phyloP scores from a whole-genome alignment of 2,113 vertebrate species.

The Lates calcarifer region DNA sequence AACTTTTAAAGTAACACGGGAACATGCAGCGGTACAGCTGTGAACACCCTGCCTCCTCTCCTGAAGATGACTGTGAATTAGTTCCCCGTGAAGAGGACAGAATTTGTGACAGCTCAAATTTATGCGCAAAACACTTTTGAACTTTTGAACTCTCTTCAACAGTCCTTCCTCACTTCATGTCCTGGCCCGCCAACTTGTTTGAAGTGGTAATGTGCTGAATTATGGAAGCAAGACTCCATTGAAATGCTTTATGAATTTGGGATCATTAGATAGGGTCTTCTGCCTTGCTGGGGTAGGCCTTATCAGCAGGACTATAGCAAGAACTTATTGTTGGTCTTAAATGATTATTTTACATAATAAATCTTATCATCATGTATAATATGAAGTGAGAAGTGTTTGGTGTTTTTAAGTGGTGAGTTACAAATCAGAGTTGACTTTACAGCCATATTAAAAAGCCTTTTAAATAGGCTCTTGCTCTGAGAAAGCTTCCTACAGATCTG shows the following conservation, averaged over 20 bases:
- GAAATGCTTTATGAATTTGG: background rate
- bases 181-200: background rate
- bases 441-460: slow-evolving; percentile 16
- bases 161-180: background rate
- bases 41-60: background rate
- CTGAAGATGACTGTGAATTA: background rate
- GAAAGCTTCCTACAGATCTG: slow-evolving; percentile 14
- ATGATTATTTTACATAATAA: slow-evolving; percentile 1
- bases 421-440: slow-evolving; percentile 31
- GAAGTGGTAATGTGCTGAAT: background rate
- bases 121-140: background rate
- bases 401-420: background rate
- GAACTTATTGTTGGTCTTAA: background rate
- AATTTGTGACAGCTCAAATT: background rate
- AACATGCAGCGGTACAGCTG: background rate
- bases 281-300: background rate
- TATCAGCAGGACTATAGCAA: background rate
- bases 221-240: background rate
- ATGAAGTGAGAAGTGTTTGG: background rate
- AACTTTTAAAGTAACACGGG: no score
- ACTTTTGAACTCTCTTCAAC: slow-evolving; percentile 20
- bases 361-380: background rate
- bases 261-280: background rate
- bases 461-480: background rate
- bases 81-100: slow-evolving; percentile 2